phyloP scores from a whole-genome alignment of 2,797 vertebrate genomes.

The Staurois parvus region DNA sequence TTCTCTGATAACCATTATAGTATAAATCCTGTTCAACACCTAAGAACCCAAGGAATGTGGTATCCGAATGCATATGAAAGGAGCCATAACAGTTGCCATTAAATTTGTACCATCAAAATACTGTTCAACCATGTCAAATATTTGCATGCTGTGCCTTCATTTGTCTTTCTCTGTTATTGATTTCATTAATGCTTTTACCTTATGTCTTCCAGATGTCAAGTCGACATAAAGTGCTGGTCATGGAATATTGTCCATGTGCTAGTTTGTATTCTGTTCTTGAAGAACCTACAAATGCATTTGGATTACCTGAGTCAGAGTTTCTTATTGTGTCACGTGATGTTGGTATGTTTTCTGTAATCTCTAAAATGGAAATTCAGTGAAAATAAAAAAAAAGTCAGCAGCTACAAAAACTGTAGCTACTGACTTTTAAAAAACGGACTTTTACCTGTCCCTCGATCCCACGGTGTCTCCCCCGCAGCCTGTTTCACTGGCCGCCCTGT shows the following conservation, averaged over 20 bases:
- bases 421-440: no score
- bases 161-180: neutral
- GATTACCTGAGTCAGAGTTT: conserved; percentile 95
- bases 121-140: neutral
- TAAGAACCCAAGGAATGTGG: no score
- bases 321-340: conserved; percentile 95
- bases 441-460: no score
- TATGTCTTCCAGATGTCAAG: conserved; percentile 83
- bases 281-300: conserved; percentile 94
- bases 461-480: no score
- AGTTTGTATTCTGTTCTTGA: conserved; percentile 96
- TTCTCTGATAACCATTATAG: no score
- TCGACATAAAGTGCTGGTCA: conserved; percentile 95
- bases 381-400: no score
- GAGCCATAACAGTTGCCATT: no score
- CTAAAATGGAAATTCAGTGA: no score
- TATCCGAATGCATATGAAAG: no score
- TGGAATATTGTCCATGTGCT: conserved; percentile 97
- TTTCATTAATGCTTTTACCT: neutral
- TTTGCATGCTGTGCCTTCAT: neutral
- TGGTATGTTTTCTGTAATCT: conserved; percentile 76
- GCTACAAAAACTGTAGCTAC: no score
- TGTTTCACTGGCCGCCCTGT: no score
- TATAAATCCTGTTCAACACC: no score
- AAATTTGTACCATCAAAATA: neutral